Conservation (phyloP, 2,888 invertebrate genomes). For the Scaptomyza cyrtandrae region DNA sequence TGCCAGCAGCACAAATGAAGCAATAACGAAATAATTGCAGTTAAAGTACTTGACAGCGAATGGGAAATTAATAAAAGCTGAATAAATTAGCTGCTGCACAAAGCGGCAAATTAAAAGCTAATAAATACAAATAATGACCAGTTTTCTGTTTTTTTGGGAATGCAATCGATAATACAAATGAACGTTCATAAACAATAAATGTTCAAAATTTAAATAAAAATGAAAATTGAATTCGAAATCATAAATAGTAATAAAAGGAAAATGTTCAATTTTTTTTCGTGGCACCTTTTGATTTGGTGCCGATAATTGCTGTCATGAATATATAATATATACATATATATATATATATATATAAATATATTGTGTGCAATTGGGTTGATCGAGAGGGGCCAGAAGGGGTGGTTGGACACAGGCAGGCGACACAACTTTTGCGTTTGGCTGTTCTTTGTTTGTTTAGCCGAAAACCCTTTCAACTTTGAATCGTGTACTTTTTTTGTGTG, state of each 20-base stretch:
- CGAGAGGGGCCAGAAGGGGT: constrained; percentile 1
- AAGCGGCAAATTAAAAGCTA: constrained; percentile 50
- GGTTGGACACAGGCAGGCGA: constrained; percentile 15
- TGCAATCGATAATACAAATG: constrained; percentile 51
- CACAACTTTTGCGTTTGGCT: constrained; percentile 17
- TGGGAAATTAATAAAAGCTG: constrained; percentile 35
- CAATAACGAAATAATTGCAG: constrained; percentile 58
- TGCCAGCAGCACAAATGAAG: constrained; percentile 47
- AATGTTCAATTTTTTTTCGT: constrained; percentile 26
- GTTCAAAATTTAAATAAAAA: constrained; percentile 38
- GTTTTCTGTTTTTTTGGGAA: constrained; percentile 22
- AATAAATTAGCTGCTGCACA: constrained; percentile 43
- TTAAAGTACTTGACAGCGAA: constrained; percentile 51
- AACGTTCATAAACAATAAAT: constrained; percentile 20
- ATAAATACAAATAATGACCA: constrained; percentile 51
- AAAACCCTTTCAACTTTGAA: constrained; percentile 64
- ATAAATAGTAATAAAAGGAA: constrained; percentile 41
- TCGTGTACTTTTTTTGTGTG: constrained; percentile 2
- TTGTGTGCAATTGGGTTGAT: constrained; percentile 3
- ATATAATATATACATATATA: constrained; percentile 51
- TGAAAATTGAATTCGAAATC: constrained; percentile 28
- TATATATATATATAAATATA: background rate
- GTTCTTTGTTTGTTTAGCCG: constrained; percentile 52
- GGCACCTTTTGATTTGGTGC: constrained; percentile 66
- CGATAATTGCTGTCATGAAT: constrained; percentile 79